These are phyloP conservation scores for Mobula hypostoma DNA, from an alignment of 2,113 vertebrate species.

Conservation along the genomic window DNA sequence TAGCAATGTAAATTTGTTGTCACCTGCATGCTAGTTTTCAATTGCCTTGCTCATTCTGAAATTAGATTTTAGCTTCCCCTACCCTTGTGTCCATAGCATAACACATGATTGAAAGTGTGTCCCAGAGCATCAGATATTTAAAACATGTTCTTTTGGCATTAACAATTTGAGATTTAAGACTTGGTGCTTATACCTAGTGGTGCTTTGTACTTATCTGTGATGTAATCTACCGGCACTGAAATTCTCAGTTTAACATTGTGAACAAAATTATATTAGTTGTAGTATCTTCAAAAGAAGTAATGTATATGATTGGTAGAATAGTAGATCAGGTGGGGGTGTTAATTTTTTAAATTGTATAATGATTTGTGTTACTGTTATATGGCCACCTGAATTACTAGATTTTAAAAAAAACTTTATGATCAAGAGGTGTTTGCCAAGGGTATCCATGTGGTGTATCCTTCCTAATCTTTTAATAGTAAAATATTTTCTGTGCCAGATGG, in stretches of 20 bases:
- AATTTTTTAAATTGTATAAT: no score
- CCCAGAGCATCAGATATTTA: not conserved
- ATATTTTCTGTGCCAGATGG: not conserved
- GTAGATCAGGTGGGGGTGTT: not conserved
- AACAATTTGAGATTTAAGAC: not conserved
- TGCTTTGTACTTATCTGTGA: not conserved
- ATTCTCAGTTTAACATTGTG: not conserved
- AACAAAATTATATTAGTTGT: not conserved
- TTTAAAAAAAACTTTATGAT: no score
- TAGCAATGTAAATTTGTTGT: not conserved
- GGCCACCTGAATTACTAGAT: not conserved
- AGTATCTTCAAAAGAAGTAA: not conserved
- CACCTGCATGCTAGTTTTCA: not conserved
- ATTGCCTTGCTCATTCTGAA: not conserved
- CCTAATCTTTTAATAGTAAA: not conserved
- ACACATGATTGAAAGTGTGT: not conserved
- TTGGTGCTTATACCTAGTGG: not conserved
- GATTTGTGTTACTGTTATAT: not conserved
- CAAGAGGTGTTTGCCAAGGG: no score
- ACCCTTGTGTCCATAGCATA: not conserved
- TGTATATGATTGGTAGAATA: not conserved
- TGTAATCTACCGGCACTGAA: not conserved
- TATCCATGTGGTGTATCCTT: not conserved
- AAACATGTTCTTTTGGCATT: not conserved
- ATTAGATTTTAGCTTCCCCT: not conserved